A percentile compares a stretch with the other conserved stretches of the same genome.
Evolutionary conservation across 2,113 vertebrate genomes (phyloP).

Genomic region (Gobio gobio): DNA sequence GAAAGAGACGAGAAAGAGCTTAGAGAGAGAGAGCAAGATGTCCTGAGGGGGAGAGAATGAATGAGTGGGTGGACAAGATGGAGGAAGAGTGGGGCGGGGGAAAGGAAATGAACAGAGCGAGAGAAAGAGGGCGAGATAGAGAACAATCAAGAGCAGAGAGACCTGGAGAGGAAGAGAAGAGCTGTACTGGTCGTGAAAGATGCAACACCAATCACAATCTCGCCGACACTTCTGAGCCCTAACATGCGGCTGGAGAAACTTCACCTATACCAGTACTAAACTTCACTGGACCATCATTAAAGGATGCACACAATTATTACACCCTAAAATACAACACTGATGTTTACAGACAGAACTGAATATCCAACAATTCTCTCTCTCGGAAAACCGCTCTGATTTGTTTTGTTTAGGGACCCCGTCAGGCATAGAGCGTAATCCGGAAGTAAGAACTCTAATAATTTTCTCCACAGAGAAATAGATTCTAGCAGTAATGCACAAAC

Average conservation of each 20-base stretch:
- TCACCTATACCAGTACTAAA: neutral
- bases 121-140: neutral
- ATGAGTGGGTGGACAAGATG: neutral
- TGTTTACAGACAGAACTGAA: neutral
- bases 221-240: neutral
- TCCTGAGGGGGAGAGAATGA: constrained; percentile 13
- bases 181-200: neutral
- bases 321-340: neutral
- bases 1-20: neutral
- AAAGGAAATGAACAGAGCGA: neutral
- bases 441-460: neutral
- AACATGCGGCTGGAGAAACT: neutral
- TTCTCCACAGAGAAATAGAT: constrained; percentile 15
- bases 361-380: neutral
- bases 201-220: neutral
- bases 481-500: neutral
- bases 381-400: neutral
- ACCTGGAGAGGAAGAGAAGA: constrained; percentile 2
- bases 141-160: constrained; percentile 26
- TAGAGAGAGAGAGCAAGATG: neutral
- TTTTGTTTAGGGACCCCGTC: neutral
- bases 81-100: neutral
- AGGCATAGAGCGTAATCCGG: neutral
- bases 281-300: neutral
- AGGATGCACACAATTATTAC: neutral